Conservation (phyloP, 1,140 invertebrate genomes). For the Heliconius eleuchia region DNA sequence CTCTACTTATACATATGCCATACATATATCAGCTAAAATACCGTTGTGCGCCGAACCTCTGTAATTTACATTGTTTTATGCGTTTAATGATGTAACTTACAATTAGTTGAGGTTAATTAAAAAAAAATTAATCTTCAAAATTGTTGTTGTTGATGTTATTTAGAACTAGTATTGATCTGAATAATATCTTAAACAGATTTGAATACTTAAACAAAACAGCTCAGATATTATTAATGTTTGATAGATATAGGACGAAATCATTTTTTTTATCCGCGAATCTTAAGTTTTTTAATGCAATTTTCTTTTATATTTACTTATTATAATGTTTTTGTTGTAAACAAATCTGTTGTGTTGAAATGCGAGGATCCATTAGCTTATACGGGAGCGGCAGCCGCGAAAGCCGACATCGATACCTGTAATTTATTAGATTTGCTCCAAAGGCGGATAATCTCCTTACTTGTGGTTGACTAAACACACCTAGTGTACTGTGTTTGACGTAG, state of each 20-base stretch:
- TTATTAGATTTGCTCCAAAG: slow-evolving; percentile 61
- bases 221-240: too few species aligned
- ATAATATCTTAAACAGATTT: too few species aligned
- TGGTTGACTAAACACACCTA: slow-evolving; percentile 26
- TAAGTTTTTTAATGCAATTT: too few species aligned
- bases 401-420: slow-evolving; percentile 59
- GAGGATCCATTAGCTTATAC: slow-evolving; percentile 44
- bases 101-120: not conserved
- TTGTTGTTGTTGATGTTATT: too few species aligned
- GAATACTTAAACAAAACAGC: too few species aligned
- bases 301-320: not conserved
- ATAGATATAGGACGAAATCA: too few species aligned
- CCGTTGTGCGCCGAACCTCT: not conserved
- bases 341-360: slow-evolving; percentile 37
- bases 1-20: slow-evolving; percentile 6
- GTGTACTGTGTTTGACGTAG: slow-evolving; percentile 21
- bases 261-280: too few species aligned
- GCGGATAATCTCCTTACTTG: slow-evolving; percentile 59
- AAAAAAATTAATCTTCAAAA: too few species aligned
- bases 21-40: slow-evolving; percentile 19
- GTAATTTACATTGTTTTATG: not conserved
- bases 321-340: slow-evolving; percentile 42
- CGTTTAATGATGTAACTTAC: not conserved
- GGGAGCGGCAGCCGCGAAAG: slow-evolving; percentile 41
- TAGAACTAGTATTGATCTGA: too few species aligned